These are phyloP conservation scores for Pachycephus smyrnensis DNA, from an alignment of 2,888 invertebrate species.

Conservation along the genomic window DNA sequence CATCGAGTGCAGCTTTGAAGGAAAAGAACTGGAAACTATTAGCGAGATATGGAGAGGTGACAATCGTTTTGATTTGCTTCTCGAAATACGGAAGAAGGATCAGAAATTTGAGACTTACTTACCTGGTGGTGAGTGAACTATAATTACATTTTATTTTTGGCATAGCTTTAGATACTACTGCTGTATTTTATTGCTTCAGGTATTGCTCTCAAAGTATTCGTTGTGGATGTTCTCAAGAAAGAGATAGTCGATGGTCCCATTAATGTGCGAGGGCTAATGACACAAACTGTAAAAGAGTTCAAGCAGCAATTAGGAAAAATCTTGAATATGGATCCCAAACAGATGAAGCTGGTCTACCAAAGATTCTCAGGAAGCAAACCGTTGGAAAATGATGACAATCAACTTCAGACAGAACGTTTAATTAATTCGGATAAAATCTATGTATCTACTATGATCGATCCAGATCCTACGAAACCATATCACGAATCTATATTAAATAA, in stretches of 20 bases:
- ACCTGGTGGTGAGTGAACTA: conserved; percentile 69
- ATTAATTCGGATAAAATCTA: conserved; percentile 67
- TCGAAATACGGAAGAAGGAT: conserved; percentile 75
- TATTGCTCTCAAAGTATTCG: conserved; percentile 72
- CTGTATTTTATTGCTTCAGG: conserved; percentile 53
- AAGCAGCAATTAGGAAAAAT: conserved; percentile 70
- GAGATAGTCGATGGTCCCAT: conserved; percentile 74
- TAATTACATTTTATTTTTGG: conserved; percentile 24
- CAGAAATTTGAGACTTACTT: conserved; percentile 74
- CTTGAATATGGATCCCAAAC: conserved; percentile 64
- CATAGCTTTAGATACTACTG: conserved; percentile 1
- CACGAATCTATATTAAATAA: conserved; percentile 68
- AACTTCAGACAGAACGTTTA: conserved; percentile 63
- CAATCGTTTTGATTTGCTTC: conserved; percentile 71
- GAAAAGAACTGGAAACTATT: conserved; percentile 69
- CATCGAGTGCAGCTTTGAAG: conserved; percentile 77
- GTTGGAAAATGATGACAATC: conserved; percentile 64
- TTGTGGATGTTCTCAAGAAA: conserved; percentile 73
- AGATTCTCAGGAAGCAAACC: conserved; percentile 53
- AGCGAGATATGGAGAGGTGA: conserved; percentile 67
- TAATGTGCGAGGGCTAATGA: conserved; percentile 71
- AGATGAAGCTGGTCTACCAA: conserved; percentile 66
- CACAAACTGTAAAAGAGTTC: conserved; percentile 71
- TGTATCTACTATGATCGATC: conserved; percentile 68
- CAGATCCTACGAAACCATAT: conserved; percentile 68